Percentiles rank a stretch among this genome's conserved stretches.
Conservation (phyloP, 2,113 vertebrate genomes). For the Solea solea region DNA sequence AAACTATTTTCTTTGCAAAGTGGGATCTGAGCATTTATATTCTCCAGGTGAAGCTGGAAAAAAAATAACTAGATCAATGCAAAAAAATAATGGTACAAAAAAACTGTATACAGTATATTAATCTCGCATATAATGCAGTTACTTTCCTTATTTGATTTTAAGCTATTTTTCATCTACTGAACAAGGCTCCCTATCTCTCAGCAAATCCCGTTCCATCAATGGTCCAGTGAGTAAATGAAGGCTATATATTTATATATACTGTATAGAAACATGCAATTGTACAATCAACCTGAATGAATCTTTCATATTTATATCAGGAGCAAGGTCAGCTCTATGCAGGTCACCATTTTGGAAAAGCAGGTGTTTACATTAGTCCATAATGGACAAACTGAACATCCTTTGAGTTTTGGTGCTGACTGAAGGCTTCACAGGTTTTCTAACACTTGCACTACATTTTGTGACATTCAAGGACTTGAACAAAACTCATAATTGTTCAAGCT, state of each 20-base stretch:
- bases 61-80: background rate
- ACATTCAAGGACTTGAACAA: background rate
- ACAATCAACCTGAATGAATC: too few relatives aligned
- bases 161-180: constrained; percentile 35
- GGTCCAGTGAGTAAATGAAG: constrained; percentile 32
- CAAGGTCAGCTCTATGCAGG: too few relatives aligned
- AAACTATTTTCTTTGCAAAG: constrained; percentile 7
- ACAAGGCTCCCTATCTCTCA: constrained; percentile 37
- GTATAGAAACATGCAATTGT: too few relatives aligned
- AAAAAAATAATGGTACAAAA: background rate
- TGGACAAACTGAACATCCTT: too few relatives aligned
- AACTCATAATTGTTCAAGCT: background rate
- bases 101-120: constrained; percentile 6
- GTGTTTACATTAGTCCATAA: too few relatives aligned
- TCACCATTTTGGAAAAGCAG: too few relatives aligned
- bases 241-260: too few relatives aligned
- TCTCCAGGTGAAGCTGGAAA: constrained; percentile 1
- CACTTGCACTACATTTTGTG: too few relatives aligned
- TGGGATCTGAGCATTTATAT: constrained; percentile 14
- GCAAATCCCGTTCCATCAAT: constrained; percentile 52
- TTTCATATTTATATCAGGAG: too few relatives aligned
- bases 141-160: constrained; percentile 37
- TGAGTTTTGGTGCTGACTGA: too few relatives aligned
- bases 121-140: constrained; percentile 25
- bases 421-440: too few relatives aligned